Percentiles rank a stretch among this genome's conserved stretches.
Evolutionary conservation across 2,888 invertebrate species (phyloP).

Genomic region (Pardosa pseudoannulata): DNA sequence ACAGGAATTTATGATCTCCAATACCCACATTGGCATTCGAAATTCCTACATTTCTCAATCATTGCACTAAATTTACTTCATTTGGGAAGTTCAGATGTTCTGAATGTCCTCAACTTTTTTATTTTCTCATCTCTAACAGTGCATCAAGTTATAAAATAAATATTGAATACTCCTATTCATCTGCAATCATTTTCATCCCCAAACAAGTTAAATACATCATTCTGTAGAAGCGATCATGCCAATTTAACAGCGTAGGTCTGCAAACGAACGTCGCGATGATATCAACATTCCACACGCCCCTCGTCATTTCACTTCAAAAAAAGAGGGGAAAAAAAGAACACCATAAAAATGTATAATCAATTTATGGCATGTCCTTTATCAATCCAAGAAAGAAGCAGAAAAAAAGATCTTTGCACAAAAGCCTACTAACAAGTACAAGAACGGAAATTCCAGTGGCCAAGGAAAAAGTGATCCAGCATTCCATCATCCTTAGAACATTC

Average conservation of each 20-base stretch:
- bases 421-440: neutral
- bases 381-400: neutral
- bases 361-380: slow-evolving; percentile 15
- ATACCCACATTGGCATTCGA: too few species aligned
- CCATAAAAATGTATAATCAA: neutral
- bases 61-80: too few species aligned
- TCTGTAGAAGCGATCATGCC: too few species aligned
- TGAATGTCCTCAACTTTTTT: too few species aligned
- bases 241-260: neutral
- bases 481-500: slow-evolving; percentile 8
- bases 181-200: too few species aligned
- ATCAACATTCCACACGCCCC: neutral
- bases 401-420: neutral
- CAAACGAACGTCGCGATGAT: neutral
- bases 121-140: too few species aligned
- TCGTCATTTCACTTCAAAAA: neutral
- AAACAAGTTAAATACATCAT: too few species aligned
- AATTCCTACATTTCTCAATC: too few species aligned
- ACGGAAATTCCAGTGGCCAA: slow-evolving; percentile 2
- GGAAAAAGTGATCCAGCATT: neutral
- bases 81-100: too few species aligned
- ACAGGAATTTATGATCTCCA: too few species aligned
- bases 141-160: too few species aligned
- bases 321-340: neutral
- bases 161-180: too few species aligned